These are phyloP conservation scores for Heliopora coerulea DNA, from an alignment of 92 coral and sea anemone genomes.

Conservation along the genomic window DNA sequence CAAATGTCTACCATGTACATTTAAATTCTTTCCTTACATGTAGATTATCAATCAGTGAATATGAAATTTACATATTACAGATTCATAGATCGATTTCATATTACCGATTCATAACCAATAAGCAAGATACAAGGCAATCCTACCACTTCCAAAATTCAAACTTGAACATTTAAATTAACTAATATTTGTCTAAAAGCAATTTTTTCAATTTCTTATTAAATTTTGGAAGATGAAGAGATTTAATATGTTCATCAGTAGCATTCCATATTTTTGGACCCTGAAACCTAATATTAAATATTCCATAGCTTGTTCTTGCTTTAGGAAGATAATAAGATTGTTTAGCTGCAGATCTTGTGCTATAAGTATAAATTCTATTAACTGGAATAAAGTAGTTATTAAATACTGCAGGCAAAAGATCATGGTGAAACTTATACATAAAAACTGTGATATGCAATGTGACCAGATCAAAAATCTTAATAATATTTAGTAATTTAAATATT, in stretches of 20 bases:
- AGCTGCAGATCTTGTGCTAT: conserved; percentile 17
- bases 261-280: conserved; percentile 7
- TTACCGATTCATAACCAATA: too few species aligned
- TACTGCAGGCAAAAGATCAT: conserved; percentile 15
- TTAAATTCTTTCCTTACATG: too few species aligned
- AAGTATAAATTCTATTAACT: too few species aligned
- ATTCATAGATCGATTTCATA: too few species aligned
- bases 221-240: not conserved
- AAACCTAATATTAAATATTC: conserved; percentile 34
- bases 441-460: conserved; percentile 6
- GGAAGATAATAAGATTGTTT: conserved; percentile 43
- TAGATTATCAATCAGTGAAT: too few species aligned
- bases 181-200: too few species aligned
- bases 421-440: conserved; percentile 19
- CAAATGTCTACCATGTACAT: too few species aligned
- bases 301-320: conserved; percentile 48
- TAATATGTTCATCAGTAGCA: not conserved
- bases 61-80: too few species aligned
- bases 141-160: too few species aligned
- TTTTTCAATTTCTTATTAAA: conserved; percentile 4
- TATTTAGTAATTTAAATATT: conserved; percentile 33
- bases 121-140: too few species aligned
- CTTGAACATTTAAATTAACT: too few species aligned
- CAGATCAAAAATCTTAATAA: conserved; percentile 23
- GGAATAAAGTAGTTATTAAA: conserved; percentile 13